Percentiles rank a stretch among this genome's conserved stretches.
phyloP scores from a whole-genome alignment of 2,113 vertebrate species.

The Melanerpes aurifrons region DNA sequence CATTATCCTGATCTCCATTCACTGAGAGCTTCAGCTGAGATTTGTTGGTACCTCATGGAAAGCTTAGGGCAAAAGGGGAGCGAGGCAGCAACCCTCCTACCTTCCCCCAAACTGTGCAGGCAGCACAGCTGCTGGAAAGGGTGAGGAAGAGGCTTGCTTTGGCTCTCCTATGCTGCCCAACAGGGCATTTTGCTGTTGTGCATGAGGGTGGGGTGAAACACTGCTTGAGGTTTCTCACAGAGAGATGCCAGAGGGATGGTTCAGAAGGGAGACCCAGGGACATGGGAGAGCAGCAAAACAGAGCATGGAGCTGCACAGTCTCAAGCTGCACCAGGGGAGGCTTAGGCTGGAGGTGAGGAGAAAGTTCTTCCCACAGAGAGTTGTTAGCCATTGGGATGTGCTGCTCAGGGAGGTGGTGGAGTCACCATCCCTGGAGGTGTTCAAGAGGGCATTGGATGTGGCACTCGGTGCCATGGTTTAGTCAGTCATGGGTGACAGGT shows the following conservation, averaged over 20 bases:
- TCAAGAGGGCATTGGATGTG: too few species aligned
- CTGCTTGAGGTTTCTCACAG: background rate
- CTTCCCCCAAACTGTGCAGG: background rate
- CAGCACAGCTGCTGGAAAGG: background rate
- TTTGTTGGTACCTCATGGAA: conserved; percentile 3
- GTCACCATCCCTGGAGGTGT: too few species aligned
- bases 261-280: background rate
- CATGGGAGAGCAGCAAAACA: background rate
- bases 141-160: background rate
- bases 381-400: too few species aligned
- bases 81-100: background rate
- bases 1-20: conserved; percentile 56
- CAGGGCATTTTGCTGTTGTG: background rate
- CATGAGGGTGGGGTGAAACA: background rate
- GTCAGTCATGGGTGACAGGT: too few species aligned
- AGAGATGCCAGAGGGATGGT: background rate
- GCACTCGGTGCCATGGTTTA: too few species aligned
- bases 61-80: conserved; percentile 2
- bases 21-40: conserved; percentile 37
- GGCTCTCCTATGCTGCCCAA: background rate
- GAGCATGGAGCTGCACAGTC: background rate
- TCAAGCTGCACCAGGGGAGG: too few species aligned
- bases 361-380: too few species aligned
- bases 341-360: too few species aligned
- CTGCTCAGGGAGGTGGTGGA: too few species aligned